These are phyloP conservation scores for Chlorops oryzae DNA, from an alignment of 1,140 invertebrate species.

Conservation along the genomic window DNA sequence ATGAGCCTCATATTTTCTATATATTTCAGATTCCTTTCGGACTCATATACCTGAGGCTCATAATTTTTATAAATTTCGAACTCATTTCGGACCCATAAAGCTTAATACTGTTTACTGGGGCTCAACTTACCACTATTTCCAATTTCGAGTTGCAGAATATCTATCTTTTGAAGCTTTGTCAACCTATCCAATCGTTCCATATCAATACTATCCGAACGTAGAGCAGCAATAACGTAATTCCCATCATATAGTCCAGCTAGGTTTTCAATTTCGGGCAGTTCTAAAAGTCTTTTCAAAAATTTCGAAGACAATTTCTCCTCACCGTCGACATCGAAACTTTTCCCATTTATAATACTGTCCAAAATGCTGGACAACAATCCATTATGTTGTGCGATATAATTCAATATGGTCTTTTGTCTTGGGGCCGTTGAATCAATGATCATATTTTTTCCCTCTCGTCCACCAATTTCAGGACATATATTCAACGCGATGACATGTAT, in stretches of 20 bases:
- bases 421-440: not conserved
- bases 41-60: too few species aligned
- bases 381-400: constrained; percentile 54
- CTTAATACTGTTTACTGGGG: too few species aligned
- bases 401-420: constrained; percentile 46
- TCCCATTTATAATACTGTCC: constrained; percentile 48
- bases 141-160: constrained; percentile 30
- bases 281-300: constrained; percentile 48
- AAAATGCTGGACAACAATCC: constrained; percentile 55
- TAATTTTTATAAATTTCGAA: too few species aligned
- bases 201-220: constrained; percentile 43
- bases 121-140: constrained; percentile 17
- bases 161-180: constrained; percentile 18
- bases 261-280: constrained; percentile 43
- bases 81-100: too few species aligned
- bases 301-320: constrained; percentile 20
- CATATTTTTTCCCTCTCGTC: constrained; percentile 10
- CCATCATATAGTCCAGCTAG: constrained; percentile 49
- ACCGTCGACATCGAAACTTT: constrained; percentile 33
- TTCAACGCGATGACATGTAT: constrained; percentile 54
- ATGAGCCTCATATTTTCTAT: too few species aligned
- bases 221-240: constrained; percentile 50
- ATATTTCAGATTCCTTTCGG: too few species aligned
- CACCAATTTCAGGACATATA: constrained; percentile 52
- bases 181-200: not conserved